phyloP scores from a whole-genome alignment of 2,797 vertebrate species.

The Rhinichthys osculus region DNA sequence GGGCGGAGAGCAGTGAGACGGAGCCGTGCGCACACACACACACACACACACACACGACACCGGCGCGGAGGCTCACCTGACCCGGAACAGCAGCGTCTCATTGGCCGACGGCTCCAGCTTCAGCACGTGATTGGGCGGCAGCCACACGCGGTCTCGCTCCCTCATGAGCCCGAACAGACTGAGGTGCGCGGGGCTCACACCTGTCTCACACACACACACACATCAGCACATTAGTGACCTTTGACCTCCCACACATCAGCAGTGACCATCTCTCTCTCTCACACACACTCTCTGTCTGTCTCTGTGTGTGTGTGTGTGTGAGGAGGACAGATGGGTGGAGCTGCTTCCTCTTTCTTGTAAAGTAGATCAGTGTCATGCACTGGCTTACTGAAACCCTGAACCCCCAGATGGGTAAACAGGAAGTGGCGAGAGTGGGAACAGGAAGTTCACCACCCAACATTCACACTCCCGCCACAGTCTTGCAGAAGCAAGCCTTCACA shows the following conservation, averaged over 20 bases:
- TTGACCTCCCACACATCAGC: background rate
- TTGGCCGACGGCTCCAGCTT: constrained; percentile 81
- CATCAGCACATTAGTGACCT: background rate
- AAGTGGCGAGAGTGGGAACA: constrained; percentile 45
- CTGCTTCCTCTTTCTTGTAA: background rate
- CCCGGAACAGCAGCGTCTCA: constrained; percentile 85
- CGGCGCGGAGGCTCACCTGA: constrained; percentile 77
- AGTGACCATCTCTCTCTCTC: background rate
- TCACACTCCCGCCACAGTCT: background rate
- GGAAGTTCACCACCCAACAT: constrained; percentile 26
- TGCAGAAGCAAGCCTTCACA: background rate
- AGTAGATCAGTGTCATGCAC: background rate
- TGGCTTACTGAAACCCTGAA: background rate
- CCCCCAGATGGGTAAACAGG: constrained; percentile 51
- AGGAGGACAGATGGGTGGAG: background rate
- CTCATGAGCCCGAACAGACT: constrained; percentile 92
- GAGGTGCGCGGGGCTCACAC: constrained; percentile 87
- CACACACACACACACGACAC: background rate
- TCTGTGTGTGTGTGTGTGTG: background rate
- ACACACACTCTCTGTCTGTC: background rate
- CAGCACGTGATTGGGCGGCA: constrained; percentile 92
- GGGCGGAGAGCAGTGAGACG: background rate
- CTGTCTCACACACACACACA: constrained; percentile 69
- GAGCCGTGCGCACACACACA: background rate
- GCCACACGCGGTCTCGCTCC: constrained; percentile 88